A percentile compares a stretch with the other conserved stretches of the same genome.
These are phyloP conservation scores for Xyliphius kryptos DNA, from an alignment of 2,113 vertebrate species.

Conservation along the genomic window DNA sequence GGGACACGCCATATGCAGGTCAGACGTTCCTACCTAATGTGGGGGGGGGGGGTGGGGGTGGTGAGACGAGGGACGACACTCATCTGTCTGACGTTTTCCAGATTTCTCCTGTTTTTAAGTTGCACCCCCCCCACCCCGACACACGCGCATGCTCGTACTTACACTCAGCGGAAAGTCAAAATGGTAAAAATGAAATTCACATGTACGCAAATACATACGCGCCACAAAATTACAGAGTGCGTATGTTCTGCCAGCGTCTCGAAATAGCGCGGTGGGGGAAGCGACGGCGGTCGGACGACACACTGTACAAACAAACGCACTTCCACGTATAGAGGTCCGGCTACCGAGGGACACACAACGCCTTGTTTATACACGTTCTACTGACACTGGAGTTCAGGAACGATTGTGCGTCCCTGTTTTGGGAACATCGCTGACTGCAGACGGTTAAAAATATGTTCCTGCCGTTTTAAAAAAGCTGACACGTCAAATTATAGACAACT, in stretches of 20 bases:
- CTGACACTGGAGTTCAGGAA: background rate
- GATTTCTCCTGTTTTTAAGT: background rate
- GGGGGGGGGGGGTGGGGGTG: too few relatives aligned
- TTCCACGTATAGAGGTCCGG: background rate
- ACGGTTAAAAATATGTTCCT: background rate
- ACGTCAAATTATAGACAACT: background rate
- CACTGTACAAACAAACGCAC: constrained; percentile 5
- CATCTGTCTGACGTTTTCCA: background rate
- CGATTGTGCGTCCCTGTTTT: background rate
- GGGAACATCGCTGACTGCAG: background rate
- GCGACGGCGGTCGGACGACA: constrained; percentile 9
- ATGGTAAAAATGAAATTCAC: background rate
- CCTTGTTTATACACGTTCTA: background rate
- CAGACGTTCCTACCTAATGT: too few relatives aligned
- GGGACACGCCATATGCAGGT: too few relatives aligned
- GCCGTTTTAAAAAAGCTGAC: background rate
- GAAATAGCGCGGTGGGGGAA: background rate
- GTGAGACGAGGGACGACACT: too few relatives aligned
- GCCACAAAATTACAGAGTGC: constrained; percentile 1
- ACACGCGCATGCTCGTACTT: background rate
- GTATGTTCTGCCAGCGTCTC: background rate
- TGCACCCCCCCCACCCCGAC: background rate
- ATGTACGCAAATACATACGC: background rate
- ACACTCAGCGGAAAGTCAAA: background rate
- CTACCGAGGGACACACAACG: background rate